Conservation (phyloP, 2,113 vertebrate genomes). For the Nycticebus coucang region DNA sequence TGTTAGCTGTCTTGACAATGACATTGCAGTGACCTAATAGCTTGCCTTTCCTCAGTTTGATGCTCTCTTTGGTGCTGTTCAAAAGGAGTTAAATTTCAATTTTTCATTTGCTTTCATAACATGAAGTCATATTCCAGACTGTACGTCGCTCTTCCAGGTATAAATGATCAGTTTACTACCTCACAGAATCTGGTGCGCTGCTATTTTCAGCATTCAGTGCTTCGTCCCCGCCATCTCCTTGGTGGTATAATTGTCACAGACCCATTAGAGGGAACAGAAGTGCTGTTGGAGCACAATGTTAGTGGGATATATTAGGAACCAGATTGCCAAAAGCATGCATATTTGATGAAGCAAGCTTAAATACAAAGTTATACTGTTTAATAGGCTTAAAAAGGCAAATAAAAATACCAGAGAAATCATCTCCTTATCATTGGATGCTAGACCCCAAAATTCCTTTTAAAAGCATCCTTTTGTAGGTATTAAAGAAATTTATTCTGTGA, state of each 20-base stretch:
- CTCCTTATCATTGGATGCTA: neutral
- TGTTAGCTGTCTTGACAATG: neutral
- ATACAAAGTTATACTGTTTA: slow-evolving; percentile 79
- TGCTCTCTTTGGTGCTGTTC: slow-evolving; percentile 4
- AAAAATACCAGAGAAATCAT: neutral
- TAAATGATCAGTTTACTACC: slow-evolving; percentile 69
- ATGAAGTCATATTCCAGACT: slow-evolving; percentile 65
- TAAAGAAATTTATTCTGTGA: neutral
- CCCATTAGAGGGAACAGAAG: slow-evolving; percentile 82
- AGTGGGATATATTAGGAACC: slow-evolving; percentile 69
- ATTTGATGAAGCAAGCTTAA: slow-evolving; percentile 82
- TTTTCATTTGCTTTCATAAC: slow-evolving; percentile 62
- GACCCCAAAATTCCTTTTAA: neutral
- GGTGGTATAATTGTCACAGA: slow-evolving; percentile 74
- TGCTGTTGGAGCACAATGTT: slow-evolving; percentile 73
- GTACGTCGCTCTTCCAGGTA: slow-evolving; percentile 55
- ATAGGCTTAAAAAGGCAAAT: slow-evolving; percentile 64
- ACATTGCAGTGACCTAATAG: neutral
- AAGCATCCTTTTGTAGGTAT: neutral
- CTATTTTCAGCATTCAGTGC: slow-evolving; percentile 71
- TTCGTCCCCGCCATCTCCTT: slow-evolving; percentile 57
- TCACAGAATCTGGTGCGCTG: slow-evolving; percentile 44
- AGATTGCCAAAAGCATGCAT: slow-evolving; percentile 79
- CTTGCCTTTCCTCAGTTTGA: neutral
- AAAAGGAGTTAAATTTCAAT: slow-evolving; percentile 73